These are phyloP conservation scores for Drosophila ironensis DNA, from an alignment of 1,140 invertebrate species.

Conservation along the genomic window DNA sequence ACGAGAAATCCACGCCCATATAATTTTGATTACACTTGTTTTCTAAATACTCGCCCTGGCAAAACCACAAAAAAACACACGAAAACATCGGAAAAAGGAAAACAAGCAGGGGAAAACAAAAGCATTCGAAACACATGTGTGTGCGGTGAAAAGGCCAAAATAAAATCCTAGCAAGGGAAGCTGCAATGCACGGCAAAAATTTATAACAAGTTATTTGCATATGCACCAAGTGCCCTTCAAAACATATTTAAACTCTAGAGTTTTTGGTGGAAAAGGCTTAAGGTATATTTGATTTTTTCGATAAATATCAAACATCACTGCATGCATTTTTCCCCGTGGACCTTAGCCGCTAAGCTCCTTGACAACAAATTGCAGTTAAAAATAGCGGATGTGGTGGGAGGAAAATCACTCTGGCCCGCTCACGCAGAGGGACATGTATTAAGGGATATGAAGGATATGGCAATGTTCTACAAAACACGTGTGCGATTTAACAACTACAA, in stretches of 20 bases:
- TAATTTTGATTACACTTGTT: slow-evolving; percentile 80
- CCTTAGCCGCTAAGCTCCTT: slow-evolving; percentile 54
- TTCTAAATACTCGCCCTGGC: slow-evolving; percentile 68
- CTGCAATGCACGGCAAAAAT: neutral
- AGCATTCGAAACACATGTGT: slow-evolving; percentile 43
- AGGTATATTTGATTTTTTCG: neutral
- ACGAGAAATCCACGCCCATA: slow-evolving; percentile 62
- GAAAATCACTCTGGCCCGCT: slow-evolving; percentile 42
- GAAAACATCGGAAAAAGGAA: slow-evolving; percentile 21
- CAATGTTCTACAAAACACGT: slow-evolving; percentile 74
- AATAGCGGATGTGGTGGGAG: slow-evolving; percentile 26
- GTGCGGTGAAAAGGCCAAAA: slow-evolving; percentile 42
- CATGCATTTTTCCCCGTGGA: neutral
- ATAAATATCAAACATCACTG: neutral
- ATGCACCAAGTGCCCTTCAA: too few relatives aligned
- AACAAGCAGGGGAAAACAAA: slow-evolving; percentile 31
- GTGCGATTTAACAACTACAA: slow-evolving; percentile 77
- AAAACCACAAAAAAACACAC: slow-evolving; percentile 38
- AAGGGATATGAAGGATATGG: slow-evolving; percentile 70
- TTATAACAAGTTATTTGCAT: too few relatives aligned
- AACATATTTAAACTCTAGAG: too few relatives aligned
- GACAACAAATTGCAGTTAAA: slow-evolving; percentile 77
- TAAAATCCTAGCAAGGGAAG: slow-evolving; percentile 46
- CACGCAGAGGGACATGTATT: slow-evolving; percentile 55
- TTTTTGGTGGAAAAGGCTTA: too few relatives aligned